Evolutionary conservation across 2,797 vertebrate genomes (phyloP).

Genomic region (Garrulus glandarius): DNA sequence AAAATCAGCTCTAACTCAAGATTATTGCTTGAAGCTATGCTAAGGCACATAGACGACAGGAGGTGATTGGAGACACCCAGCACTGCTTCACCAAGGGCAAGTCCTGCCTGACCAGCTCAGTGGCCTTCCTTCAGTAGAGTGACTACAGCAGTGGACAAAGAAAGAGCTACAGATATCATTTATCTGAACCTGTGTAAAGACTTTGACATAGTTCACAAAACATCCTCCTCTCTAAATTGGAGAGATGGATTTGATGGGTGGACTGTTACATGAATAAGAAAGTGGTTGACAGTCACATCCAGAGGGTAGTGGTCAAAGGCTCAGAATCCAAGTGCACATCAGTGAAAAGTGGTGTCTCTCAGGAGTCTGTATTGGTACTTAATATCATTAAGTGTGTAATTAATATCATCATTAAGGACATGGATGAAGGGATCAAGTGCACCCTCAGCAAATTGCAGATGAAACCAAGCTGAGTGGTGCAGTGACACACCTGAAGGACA

Average conservation of each 20-base stretch:
- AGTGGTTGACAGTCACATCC: background rate
- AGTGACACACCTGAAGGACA: background rate
- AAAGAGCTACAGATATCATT: background rate
- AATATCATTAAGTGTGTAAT: too few relatives aligned
- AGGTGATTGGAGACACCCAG: background rate
- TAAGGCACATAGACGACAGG: background rate
- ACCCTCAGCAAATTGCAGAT: background rate
- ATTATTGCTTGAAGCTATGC: background rate
- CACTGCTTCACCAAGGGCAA: background rate
- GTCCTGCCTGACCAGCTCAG: background rate
- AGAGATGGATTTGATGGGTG: background rate
- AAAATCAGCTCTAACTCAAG: background rate
- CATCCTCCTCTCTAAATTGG: background rate
- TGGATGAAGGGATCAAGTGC: accelerated
- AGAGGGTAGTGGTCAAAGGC: background rate
- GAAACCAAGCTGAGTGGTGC: background rate
- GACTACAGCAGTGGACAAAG: background rate
- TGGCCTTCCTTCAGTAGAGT: background rate
- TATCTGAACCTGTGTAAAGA: background rate
- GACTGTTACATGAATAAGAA: background rate
- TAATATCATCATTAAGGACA: background rate
- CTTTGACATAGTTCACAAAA: background rate
- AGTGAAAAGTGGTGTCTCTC: background rate
- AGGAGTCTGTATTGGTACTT: background rate
- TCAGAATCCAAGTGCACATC: background rate